Percentiles rank a stretch among this genome's conserved stretches.
phyloP scores from a whole-genome alignment of 2,113 vertebrate species.

The Peromyscus maniculatus region DNA sequence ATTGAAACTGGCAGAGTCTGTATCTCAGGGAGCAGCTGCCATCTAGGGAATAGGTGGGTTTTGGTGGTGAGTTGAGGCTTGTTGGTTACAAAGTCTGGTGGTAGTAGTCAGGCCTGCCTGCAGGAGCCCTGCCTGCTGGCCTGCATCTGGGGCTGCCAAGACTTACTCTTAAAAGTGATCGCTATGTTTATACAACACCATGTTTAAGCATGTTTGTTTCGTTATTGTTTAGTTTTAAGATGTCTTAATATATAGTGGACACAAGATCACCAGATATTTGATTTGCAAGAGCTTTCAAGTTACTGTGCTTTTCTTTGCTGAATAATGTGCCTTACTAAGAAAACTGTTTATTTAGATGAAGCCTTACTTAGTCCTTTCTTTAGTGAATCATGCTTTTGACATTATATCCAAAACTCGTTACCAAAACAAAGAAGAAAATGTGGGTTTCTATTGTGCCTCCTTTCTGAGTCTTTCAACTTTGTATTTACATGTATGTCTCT shows the following conservation, averaged over 20 bases:
- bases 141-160: too few species aligned
- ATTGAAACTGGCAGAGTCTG: too few species aligned
- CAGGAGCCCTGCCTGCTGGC: too few species aligned
- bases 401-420: background rate
- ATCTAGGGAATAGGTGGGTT: too few species aligned
- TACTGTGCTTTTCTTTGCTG: background rate
- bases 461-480: background rate
- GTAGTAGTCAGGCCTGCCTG: too few species aligned
- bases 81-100: too few species aligned
- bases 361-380: background rate
- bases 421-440: background rate
- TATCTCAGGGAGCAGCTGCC: too few species aligned
- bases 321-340: background rate
- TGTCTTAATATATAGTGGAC: background rate
- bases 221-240: background rate
- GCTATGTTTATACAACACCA: background rate
- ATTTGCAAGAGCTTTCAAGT: background rate
- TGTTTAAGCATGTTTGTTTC: background rate
- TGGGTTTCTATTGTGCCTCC: background rate
- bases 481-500: background rate
- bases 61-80: too few species aligned
- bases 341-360: background rate
- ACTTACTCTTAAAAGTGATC: background rate
- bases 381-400: background rate
- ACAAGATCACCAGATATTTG: background rate